Evolutionary conservation across 2,888 invertebrate species (phyloP), one percentile per base, ranked within the genome.

Genomic region (Chouioia cunea): DNA sequence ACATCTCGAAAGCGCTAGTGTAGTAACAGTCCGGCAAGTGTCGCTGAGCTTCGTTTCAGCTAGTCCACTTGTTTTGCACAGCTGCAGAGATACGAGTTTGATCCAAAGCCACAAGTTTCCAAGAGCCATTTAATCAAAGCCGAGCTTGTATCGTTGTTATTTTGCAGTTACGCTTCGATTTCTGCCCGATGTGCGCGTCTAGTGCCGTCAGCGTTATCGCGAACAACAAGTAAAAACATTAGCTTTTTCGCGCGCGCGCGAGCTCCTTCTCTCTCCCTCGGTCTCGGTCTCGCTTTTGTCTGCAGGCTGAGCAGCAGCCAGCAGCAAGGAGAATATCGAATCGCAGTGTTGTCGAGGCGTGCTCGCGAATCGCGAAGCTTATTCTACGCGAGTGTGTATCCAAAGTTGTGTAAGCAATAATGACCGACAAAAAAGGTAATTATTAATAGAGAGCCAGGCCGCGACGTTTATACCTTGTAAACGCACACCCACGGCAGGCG

Each of bases 391-490:
- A 50, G 52, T 57, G 58, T 57, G 65, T 16, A 18, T 16, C 50
- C 16, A n/a, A 50, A 44, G 63, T 69, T 69, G 67, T 72, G 65
- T 73, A 73, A 73, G 65, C 65, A 72, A 72, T 72, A 84, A 85
- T 85, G 85, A 82, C 85, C 79, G 85, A 85, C 85, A 85, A 85
- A 78, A 85, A 85, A 85, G 85, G 85, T 85, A 85, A 85, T 78
- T 85, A 85, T 85, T 79, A 77, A 67, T 18, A 20, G 48, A 65
- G 22, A 54, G 8, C 46, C 23, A 47, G 57, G 46, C 16, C 50
- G 16, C 56, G 36, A 47, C 18, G 18, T 50, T 36, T 36, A 36
- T 36, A 10, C 10, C 36, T 36, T 36, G 36, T 16, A 57, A 50
- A 57, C 52, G 57, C 65, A 66, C 65, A 60, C 59, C 71, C 60